phyloP scores from a whole-genome alignment of 2,113 vertebrate species.

The Romanogobio albipinnatus region DNA sequence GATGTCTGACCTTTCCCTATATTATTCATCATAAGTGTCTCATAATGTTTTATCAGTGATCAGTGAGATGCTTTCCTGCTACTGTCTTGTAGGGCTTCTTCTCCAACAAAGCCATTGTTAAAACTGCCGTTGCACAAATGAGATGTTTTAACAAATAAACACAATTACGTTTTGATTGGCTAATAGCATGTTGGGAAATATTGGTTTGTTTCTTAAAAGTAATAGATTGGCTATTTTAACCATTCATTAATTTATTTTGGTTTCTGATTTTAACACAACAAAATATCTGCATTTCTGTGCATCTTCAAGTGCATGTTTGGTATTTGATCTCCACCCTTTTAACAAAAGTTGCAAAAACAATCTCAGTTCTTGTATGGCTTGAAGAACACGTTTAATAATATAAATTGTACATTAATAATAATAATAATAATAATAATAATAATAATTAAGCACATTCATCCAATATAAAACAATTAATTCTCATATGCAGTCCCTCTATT shows the following conservation, averaged over 20 bases:
- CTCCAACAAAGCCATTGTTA: too few relatives aligned
- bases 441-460: too few relatives aligned
- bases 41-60: slow-evolving; percentile 45
- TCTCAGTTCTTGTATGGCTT: too few relatives aligned
- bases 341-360: too few relatives aligned
- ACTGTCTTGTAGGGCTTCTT: slow-evolving; percentile 52
- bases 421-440: too few relatives aligned
- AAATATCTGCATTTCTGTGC: neutral
- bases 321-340: too few relatives aligned
- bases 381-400: too few relatives aligned
- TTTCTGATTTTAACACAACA: neutral
- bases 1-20: slow-evolving; percentile 8
- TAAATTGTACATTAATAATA: too few relatives aligned
- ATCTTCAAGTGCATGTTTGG: neutral
- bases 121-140: slow-evolving; percentile 47
- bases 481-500: too few relatives aligned
- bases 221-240: neutral
- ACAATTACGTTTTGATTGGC: slow-evolving; percentile 47
- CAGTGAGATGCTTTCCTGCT: slow-evolving; percentile 37
- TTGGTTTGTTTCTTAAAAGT: neutral
- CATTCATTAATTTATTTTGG: neutral
- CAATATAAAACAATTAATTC: too few relatives aligned
- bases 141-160: slow-evolving; percentile 58
- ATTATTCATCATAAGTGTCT: slow-evolving; percentile 50
- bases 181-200: slow-evolving; percentile 38